Base-by-base conservation (phyloP, 2,113 vertebrate genomes). In the Progne subis region DNA sequence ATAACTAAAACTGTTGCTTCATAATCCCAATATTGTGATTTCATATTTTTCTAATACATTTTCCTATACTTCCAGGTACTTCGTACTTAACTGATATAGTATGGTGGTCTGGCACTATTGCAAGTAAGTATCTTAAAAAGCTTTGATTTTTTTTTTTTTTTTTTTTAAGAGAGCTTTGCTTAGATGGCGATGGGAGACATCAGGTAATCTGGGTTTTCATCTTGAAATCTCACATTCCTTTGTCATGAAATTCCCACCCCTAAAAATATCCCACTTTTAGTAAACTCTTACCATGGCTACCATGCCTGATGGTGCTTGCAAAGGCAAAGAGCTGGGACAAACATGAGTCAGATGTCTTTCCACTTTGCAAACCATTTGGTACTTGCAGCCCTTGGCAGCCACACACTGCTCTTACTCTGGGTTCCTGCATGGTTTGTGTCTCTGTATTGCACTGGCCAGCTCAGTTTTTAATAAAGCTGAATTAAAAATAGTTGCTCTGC, bases 71-170 rank as follows among this genome's bases (percentile, higher is more conserved):
- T 92, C 6, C 68, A 99, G 99, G 99, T 92, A 97, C 97, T 50
- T 99, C 99, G 1, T 99, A 99, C 92, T 97, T 99, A 87, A 98
- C 97, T 43, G 99, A 99, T 95, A 98, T 96, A 84, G 98, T 99
- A 74, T 99, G 99, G 99, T 99, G 99, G 99, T 98, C 98, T 15
- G 99, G 99, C 56, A 99, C 99, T 18, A 95, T 99, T 90, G 98
- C 98, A 97, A 99, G 99, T 99, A 98, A 99, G 99, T 99, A 90
- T 68, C 29, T 64, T 77, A 10, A 68, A 86, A 90, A 44, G 12
- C 53, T 88, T 14, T 12, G 4, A 23, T 41, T 80, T 75, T 56
- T 28, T 69, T n/a, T 53, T 31, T 41, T 80, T 71, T 56, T 32
- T 69, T 41, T 53, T 31, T 18, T 37, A 18, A 70, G 18, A 63